phyloP scores from a whole-genome alignment of 1,140 invertebrate genomes.

The Calliopsis andreniformis region DNA sequence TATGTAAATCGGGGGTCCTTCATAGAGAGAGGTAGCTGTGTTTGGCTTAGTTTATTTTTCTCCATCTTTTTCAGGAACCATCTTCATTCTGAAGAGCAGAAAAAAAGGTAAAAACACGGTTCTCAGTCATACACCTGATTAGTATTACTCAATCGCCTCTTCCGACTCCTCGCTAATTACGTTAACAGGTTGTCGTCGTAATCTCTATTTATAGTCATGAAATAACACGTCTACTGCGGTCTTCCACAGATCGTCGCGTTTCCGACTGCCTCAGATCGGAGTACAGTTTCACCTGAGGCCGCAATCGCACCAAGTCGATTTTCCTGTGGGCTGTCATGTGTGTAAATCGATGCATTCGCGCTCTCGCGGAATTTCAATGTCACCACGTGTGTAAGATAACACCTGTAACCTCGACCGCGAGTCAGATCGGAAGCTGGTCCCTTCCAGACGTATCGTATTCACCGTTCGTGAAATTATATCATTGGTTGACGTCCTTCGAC shows the following conservation, averaged over 20 bases:
- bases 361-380: not conserved
- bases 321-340: not conserved
- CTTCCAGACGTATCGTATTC: not conserved
- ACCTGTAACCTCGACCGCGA: not conserved
- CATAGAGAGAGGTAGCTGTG: too few species aligned
- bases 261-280: too few species aligned
- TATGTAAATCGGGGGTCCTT: too few species aligned
- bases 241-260: conserved; percentile 10
- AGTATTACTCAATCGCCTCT: conserved; percentile 33
- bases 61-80: too few species aligned
- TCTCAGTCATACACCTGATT: conserved; percentile 30
- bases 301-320: not conserved
- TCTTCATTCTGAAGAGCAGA: too few species aligned
- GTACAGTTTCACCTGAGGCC: too few species aligned
- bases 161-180: conserved; percentile 55
- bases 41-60: too few species aligned
- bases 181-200: conserved; percentile 63
- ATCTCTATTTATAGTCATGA: conserved; percentile 73
- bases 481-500: not conserved
- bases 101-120: too few species aligned
- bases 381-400: not conserved
- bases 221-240: conserved; percentile 48
- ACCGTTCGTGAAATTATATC: not conserved
- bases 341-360: not conserved
- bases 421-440: not conserved